Conservation (phyloP, 1,140 invertebrate genomes). For the Lasioglossum albipes region DNA sequence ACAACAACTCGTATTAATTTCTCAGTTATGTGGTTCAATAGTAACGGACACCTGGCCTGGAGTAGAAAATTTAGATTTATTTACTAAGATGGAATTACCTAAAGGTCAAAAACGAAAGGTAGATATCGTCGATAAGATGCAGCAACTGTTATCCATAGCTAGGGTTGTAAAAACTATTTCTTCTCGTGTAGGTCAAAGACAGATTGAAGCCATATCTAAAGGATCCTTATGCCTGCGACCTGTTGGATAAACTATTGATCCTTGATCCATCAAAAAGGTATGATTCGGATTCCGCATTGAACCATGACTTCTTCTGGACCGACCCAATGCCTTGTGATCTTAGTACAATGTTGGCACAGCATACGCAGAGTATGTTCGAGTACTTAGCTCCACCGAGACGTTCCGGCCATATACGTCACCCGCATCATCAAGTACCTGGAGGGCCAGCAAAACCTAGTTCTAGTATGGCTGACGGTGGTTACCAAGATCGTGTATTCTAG, state of each 20-base stretch:
- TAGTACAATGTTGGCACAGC: conserved; percentile 95
- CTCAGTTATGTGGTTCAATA: conserved; percentile 97
- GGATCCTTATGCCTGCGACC: conserved; percentile 94
- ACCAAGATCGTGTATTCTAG: conserved; percentile 89
- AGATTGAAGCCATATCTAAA: conserved; percentile 95
- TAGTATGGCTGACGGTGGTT: conserved; percentile 84
- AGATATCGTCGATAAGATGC: not conserved
- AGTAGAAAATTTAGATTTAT: conserved; percentile 95
- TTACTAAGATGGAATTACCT: conserved; percentile 93
- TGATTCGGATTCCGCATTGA: conserved; percentile 95
- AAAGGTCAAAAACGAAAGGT: conserved; percentile 95
- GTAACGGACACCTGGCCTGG: conserved; percentile 96
- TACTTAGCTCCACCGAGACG: conserved; percentile 91
- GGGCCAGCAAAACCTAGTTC: conserved; percentile 80
- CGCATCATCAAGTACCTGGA: conserved; percentile 81
- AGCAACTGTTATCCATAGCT: not conserved
- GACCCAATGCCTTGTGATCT: conserved; percentile 93
- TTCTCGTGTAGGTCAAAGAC: conserved; percentile 87
- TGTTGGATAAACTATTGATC: conserved; percentile 95
- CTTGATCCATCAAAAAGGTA: conserved; percentile 86
- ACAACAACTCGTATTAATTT: conserved; percentile 96
- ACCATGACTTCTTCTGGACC: conserved; percentile 99
- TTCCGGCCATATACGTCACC: conserved; percentile 80
- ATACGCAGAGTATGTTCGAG: conserved; percentile 98
- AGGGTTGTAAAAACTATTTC: not conserved